A percentile compares a stretch with the other conserved stretches of the same genome.
phyloP scores from a whole-genome alignment of 2,797 vertebrate species.

The Oryzias dopingdopingensis region DNA sequence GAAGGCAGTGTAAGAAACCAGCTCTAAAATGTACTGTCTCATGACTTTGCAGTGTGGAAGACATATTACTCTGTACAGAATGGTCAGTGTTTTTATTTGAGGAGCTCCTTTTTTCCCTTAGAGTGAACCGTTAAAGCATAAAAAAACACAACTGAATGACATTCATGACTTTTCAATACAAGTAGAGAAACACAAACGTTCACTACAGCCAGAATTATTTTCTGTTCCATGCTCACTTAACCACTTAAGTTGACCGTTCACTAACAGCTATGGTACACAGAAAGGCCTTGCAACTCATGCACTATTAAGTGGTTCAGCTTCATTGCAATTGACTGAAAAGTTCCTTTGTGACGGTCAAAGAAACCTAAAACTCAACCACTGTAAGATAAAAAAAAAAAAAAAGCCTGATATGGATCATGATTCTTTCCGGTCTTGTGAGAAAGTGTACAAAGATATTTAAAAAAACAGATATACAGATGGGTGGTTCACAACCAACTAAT shows the following conservation, averaged over 20 bases:
- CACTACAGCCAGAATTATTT: slow-evolving; percentile 30
- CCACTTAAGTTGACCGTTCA: slow-evolving; percentile 73
- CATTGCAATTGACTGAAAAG: slow-evolving; percentile 45
- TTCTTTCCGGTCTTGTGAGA: slow-evolving; percentile 33
- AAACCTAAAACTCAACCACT: slow-evolving; percentile 7
- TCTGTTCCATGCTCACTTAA: slow-evolving; percentile 57
- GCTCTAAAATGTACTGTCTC: slow-evolving; percentile 26
- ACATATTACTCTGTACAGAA: slow-evolving; percentile 15
- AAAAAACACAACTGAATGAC: slow-evolving; percentile 38
- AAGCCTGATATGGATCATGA: slow-evolving; percentile 44
- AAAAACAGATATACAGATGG: slow-evolving; percentile 52
- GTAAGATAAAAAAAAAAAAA: slow-evolving; percentile 9
- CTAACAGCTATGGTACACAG: slow-evolving; percentile 49
- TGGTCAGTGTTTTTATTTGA: slow-evolving; percentile 39
- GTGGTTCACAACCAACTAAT: slow-evolving; percentile 46
- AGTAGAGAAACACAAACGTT: slow-evolving; percentile 11
- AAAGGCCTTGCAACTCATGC: slow-evolving; percentile 30
- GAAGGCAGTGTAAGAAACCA: slow-evolving; percentile 20
- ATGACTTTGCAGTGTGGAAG: slow-evolving; percentile 26
- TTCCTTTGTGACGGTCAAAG: slow-evolving; percentile 32
- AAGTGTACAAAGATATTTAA: slow-evolving; percentile 29
- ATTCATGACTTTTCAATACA: slow-evolving; percentile 20
- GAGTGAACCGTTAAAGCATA: slow-evolving; percentile 35
- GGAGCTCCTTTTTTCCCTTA: slow-evolving; percentile 34
- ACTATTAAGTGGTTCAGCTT: slow-evolving; percentile 35